phyloP scores from a whole-genome alignment of 1,140 invertebrate genomes.

The Sipha flava region DNA sequence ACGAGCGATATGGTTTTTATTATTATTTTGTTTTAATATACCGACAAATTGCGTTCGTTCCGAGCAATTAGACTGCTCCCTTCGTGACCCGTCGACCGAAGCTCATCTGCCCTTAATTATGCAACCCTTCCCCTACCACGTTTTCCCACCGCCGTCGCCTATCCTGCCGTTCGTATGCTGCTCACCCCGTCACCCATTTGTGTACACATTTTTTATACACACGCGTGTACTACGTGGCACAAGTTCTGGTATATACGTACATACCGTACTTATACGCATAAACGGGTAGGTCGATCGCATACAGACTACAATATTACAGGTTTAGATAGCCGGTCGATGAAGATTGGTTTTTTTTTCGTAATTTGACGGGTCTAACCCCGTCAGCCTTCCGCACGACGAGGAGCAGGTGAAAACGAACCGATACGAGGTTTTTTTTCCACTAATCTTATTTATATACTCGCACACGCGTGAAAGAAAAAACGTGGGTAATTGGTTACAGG shows the following conservation, averaged over 20 bases:
- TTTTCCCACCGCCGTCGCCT: neutral
- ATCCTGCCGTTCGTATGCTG: neutral
- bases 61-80: constrained; percentile 30
- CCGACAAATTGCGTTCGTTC: constrained; percentile 30
- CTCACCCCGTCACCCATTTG: neutral
- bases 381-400: too few relatives aligned
- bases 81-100: constrained; percentile 27
- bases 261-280: too few relatives aligned
- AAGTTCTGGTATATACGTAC: neutral
- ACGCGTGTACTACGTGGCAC: neutral
- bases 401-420: neutral
- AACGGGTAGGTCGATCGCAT: too few relatives aligned
- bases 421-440: neutral
- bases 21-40: constrained; percentile 14
- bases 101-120: constrained; percentile 28
- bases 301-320: too few relatives aligned
- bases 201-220: neutral
- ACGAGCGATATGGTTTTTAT: neutral
- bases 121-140: too few relatives aligned
- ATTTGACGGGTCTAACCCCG: neutral
- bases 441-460: too few relatives aligned
- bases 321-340: too few relatives aligned
- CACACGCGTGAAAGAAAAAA: too few relatives aligned
- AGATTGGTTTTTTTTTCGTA: neutral
- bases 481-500: too few relatives aligned